Conservation (phyloP, 2,113 vertebrate genomes). For the Atlantisia rogersi region DNA sequence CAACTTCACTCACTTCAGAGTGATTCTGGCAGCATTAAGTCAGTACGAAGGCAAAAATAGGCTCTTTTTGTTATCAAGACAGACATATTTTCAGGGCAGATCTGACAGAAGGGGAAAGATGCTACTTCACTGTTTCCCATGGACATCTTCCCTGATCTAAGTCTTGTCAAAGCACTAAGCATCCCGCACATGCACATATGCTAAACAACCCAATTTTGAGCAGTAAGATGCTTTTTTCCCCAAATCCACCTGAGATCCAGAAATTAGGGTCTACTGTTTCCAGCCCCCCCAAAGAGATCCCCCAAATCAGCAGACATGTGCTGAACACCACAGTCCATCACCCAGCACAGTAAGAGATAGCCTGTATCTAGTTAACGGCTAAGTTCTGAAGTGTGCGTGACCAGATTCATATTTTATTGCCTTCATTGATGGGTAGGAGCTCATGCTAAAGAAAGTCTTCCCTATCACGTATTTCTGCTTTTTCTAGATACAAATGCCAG, state of each 20-base stretch:
- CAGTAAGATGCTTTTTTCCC: background rate
- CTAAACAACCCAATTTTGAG: fast-evolving
- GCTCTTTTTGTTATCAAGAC: background rate
- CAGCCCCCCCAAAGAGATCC: background rate
- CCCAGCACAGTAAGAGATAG: background rate
- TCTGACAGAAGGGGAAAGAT: background rate
- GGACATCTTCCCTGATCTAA: background rate
- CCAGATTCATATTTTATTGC: background rate
- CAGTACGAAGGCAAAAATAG: background rate
- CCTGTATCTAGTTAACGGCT: background rate
- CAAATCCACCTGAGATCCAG: background rate
- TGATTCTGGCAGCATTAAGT: background rate
- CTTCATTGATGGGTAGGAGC: background rate
- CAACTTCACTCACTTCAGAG: background rate
- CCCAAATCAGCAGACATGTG: background rate
- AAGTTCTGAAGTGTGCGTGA: background rate
- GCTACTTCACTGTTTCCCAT: background rate
- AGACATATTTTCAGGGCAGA: background rate
- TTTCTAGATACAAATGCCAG: background rate
- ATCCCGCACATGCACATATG: background rate
- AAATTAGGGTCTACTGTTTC: background rate
- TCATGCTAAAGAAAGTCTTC: background rate
- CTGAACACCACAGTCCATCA: background rate
- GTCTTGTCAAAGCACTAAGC: background rate
- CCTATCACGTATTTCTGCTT: background rate